Base-by-base conservation (phyloP, 2,113 vertebrate genomes). In the Clarias magur region DNA sequence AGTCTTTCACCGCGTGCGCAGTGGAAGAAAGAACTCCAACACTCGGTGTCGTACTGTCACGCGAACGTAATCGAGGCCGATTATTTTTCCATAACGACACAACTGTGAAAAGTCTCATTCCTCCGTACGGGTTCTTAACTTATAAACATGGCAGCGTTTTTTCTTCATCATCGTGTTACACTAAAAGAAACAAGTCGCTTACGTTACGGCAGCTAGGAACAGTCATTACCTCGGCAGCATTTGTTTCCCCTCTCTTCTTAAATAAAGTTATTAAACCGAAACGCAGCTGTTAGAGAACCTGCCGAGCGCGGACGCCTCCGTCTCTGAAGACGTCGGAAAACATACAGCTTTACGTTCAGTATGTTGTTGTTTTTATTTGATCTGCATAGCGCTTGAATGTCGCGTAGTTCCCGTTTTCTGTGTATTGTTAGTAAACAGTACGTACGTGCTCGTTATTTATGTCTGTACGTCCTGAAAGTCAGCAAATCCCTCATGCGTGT, bases 1-100 rank as follows among this genome's bases (percentile, higher is more conserved):
- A 70, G 38, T n/a, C n/a, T 76, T 59, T 73, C 59, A 60, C 72
- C 81, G 84, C 87, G 57, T 53, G 82, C 83, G 42, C 57, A 83
- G 70, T 10, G 19, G 19, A 12, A 73, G 67, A 1, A 19, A 53
- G 73, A 23, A 75, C 53, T 53, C 25, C 48, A 42, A 53, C 42
- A 7, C 72, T n/a, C n/a, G n/a, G n/a, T n/a, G n/a, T n/a, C n/a
- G n/a, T n/a, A n/a, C n/a, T n/a, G n/a, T n/a, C n/a, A n/a, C n/a
- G n/a, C n/a, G n/a, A n/a, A n/a, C n/a, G n/a, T n/a, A n/a, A n/a
- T n/a, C n/a, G n/a, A n/a, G n/a, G n/a, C n/a, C n/a, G 9, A 42
- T 72, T 72, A 23, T 4, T 38, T 19, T 42, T 38, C 70, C 42
- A 9, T 3, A 10, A 42, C 8, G 11, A 34, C 34, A 21, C 23